phyloP scores from a whole-genome alignment of 1,140 invertebrate genomes.

The Tetramorium simillimum region DNA sequence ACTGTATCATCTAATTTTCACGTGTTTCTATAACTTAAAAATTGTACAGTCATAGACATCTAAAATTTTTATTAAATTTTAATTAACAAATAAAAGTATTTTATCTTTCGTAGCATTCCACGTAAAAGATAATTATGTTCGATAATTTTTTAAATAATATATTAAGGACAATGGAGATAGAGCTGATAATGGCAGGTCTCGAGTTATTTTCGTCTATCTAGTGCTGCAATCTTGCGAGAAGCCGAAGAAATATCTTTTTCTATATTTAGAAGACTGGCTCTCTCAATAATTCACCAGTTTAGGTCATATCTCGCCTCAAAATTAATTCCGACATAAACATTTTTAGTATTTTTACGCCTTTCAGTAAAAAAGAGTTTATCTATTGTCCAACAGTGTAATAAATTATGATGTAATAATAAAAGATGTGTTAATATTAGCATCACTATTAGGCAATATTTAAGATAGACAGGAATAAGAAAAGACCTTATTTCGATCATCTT shows the following conservation, averaged over 20 bases:
- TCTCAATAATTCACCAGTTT: neutral
- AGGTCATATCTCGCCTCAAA: neutral
- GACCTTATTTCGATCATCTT: neutral
- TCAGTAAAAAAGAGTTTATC: neutral
- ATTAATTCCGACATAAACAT: neutral
- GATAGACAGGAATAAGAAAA: neutral
- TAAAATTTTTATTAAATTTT: neutral
- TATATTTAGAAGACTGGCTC: neutral
- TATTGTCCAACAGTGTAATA: neutral
- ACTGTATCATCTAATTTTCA: neutral
- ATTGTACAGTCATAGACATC: neutral
- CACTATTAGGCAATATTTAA: neutral
- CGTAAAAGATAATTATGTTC: neutral
- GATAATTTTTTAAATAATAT: neutral
- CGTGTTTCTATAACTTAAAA: neutral
- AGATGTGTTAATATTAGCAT: neutral
- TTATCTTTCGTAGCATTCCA: neutral
- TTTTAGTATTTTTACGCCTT: neutral
- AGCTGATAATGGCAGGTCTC: neutral
- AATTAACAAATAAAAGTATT: neutral
- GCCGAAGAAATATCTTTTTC: neutral
- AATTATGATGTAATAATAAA: neutral
- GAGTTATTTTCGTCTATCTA: neutral
- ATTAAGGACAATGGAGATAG: neutral
- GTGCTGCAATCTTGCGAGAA: conserved; percentile 44